These are phyloP conservation scores for Shinisaurus crocodilurus DNA, from an alignment of 2,113 vertebrate species.

Conservation along the genomic window DNA sequence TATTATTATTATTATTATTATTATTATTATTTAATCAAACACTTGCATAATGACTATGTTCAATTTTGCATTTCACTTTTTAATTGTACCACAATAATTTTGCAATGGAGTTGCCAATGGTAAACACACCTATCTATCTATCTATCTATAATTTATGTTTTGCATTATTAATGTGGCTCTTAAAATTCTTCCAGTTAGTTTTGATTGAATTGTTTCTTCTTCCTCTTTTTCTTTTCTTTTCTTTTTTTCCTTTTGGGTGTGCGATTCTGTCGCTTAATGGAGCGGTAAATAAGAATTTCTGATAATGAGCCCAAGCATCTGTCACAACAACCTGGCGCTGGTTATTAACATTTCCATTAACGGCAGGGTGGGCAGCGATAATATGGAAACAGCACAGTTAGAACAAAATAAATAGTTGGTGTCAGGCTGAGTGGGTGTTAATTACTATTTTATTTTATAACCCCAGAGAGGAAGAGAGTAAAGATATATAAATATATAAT, in stretches of 20 bases:
- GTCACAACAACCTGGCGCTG: slow-evolving; percentile 84
- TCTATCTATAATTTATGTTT: slow-evolving; percentile 75
- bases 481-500: slow-evolving; percentile 39
- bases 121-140: slow-evolving; percentile 81
- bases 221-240: fast-evolving
- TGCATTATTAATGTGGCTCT: slow-evolving; percentile 82
- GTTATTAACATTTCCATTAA: slow-evolving; percentile 89
- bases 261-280: slow-evolving; percentile 87
- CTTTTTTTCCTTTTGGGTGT: slow-evolving; percentile 62
- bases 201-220: slow-evolving; percentile 81
- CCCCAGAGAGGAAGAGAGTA: slow-evolving; percentile 29
- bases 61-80: slow-evolving; percentile 66
- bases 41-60: slow-evolving; percentile 45
- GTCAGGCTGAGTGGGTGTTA: slow-evolving; percentile 81
- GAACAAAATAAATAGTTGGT: slow-evolving; percentile 84
- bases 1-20: background rate
- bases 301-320: slow-evolving; percentile 89
- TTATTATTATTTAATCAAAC: slow-evolving; percentile 2
- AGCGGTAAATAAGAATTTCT: slow-evolving; percentile 92
- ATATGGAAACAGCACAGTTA: slow-evolving; percentile 80
- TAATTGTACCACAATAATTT: slow-evolving; percentile 75
- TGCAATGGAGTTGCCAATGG: slow-evolving; percentile 68
- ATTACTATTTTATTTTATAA: slow-evolving; percentile 79
- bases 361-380: slow-evolving; percentile 81
- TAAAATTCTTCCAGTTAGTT: slow-evolving; percentile 84